These are phyloP conservation scores for Drosophila villosipedis DNA, from an alignment of 2,888 invertebrate species.

Conservation along the genomic window DNA sequence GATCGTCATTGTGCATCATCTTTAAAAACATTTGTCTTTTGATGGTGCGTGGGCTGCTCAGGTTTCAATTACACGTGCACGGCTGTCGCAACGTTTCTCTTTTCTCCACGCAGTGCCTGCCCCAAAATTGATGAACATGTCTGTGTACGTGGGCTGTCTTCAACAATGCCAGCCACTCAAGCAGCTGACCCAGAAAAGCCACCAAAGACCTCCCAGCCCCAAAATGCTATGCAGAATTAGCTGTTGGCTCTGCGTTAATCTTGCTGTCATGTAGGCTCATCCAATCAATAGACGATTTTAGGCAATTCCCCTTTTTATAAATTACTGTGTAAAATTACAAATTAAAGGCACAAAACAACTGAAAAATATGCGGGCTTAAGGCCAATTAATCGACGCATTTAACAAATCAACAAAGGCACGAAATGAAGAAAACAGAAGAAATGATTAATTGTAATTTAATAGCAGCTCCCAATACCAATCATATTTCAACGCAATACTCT, in stretches of 20 bases:
- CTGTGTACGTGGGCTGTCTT: conserved; percentile 52
- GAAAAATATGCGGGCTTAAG: conserved; percentile 65
- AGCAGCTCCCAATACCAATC: conserved; percentile 50
- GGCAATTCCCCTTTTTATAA: conserved; percentile 58
- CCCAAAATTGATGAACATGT: conserved; percentile 63
- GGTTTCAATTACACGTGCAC: conserved; percentile 72
- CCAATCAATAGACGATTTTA: conserved; percentile 69
- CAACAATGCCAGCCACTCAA: conserved; percentile 39
- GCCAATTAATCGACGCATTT: conserved; percentile 76
- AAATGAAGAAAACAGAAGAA: conserved; percentile 27
- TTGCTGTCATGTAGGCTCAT: conserved; percentile 64
- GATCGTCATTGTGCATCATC: conserved; percentile 60
- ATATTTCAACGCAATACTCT: conserved; percentile 48
- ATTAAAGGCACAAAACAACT: conserved; percentile 58
- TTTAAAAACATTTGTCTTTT: conserved; percentile 50
- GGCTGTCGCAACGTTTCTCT: conserved; percentile 44
- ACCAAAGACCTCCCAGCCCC: conserved; percentile 13
- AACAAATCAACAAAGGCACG: conserved; percentile 70
- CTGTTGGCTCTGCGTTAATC: conserved; percentile 48
- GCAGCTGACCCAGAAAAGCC: conserved; percentile 58
- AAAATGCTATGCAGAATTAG: conserved; percentile 49
- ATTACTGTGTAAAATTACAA: conserved; percentile 77
- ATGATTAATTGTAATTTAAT: conserved; percentile 77
- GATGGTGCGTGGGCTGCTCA: conserved; percentile 66
- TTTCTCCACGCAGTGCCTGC: conserved; percentile 41